Evolutionary conservation across 2,797 vertebrate species (phyloP), one percentile per base, ranked within the genome.

Genomic region (Glossophaga mutica): DNA sequence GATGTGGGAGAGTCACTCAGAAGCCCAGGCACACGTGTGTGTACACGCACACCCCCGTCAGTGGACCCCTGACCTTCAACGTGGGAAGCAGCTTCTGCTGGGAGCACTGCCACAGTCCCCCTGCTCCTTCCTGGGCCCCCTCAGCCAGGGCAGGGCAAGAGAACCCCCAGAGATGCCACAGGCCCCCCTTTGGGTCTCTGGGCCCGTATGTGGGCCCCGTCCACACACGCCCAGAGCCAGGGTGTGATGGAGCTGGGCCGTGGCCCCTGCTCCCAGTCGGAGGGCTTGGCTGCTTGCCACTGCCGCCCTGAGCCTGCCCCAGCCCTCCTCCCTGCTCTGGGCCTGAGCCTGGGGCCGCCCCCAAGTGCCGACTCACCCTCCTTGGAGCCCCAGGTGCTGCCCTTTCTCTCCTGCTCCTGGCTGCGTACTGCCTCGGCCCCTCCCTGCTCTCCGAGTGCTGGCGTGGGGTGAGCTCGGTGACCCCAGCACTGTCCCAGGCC

Each of bases 151-250:
- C 55, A 84, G 82, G n/a, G 62, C 29, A 39, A 84, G 65, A 37
- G n/a, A 62, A 39, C 14, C 59, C 76, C 68, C 48, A 42, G 9
- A 87, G 78, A 81, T 0, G 50, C 65, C 52, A 62, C 65, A n/a
- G 77, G 26, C 52, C 83, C 74, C 48, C 46, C 59, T 85, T 70
- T 19, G 5, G 15, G 81, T 68, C 9, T 48, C 44, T 22, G 11
- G 57, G 22, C 44, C 29, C 19, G n/a, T 34, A 29, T 4, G 32
- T 21, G 59, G 46, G 29, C 14, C 9, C 34, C 21, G 29, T 19
- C 11, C 21, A 37, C 32, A n/a, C 37, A 29, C 7, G 48, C 29
- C 39, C n/a, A 96, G 82, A 86, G 98, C 97, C 97, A 96, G 97
- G 78, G 18, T 2, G 55, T 94, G 76, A 96, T 95, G 18, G 97